A percentile compares a stretch with the other conserved stretches of the same genome.
phyloP scores from a whole-genome alignment of 1,140 invertebrate genomes.

The Halesus radiatus region DNA sequence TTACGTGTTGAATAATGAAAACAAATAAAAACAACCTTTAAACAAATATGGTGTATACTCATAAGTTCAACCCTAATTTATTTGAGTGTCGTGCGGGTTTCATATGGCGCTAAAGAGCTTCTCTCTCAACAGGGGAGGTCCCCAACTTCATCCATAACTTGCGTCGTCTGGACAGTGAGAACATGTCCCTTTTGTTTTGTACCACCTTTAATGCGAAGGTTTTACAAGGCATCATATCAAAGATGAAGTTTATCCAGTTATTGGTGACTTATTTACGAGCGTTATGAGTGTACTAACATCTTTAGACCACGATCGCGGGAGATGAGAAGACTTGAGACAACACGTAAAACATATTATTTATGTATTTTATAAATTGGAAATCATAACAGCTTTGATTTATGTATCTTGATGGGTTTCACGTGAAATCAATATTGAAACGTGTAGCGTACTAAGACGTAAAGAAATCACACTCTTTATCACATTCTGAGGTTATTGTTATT shows the following conservation, averaged over 20 bases:
- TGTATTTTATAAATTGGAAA: conserved; percentile 1
- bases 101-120: conserved; percentile 30
- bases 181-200: conserved; percentile 46
- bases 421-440: no score
- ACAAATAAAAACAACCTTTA: no score
- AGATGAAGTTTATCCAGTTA: conserved; percentile 43
- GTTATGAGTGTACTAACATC: not conserved
- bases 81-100: conserved; percentile 14
- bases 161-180: conserved; percentile 22
- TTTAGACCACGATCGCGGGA: not conserved
- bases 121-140: conserved; percentile 36
- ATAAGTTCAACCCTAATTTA: conserved; percentile 19
- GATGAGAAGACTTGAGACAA: not conserved
- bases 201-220: conserved; percentile 37
- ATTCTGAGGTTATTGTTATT: no score
- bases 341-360: not conserved
- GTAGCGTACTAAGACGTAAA: no score
- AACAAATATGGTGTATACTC: not conserved
- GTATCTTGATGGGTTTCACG: no score
- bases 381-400: not conserved
- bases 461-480: no score
- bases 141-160: conserved; percentile 10
- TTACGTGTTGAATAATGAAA: no score
- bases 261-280: conserved; percentile 28
- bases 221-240: conserved; percentile 52